phyloP scores from a whole-genome alignment of 1,140 invertebrate genomes.

The Octopus sinensis region DNA sequence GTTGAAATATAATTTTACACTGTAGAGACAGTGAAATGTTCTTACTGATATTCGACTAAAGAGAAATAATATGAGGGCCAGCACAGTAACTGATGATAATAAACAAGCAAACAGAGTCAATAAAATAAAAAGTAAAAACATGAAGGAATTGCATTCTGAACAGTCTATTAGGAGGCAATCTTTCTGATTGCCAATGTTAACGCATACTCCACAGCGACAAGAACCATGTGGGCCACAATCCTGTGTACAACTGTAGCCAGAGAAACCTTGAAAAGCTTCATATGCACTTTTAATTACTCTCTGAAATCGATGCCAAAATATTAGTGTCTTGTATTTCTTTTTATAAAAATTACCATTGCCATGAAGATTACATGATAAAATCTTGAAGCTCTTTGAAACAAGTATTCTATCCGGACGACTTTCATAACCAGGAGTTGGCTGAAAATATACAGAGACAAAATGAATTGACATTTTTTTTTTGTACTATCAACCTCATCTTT shows the following conservation, averaged over 20 bases:
- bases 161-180: slow-evolving; percentile 41
- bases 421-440: slow-evolving; percentile 43
- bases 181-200: slow-evolving; percentile 32
- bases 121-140: slow-evolving; percentile 23
- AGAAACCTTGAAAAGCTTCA: slow-evolving; percentile 27
- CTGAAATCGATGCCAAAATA: slow-evolving; percentile 30
- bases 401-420: slow-evolving; percentile 47
- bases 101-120: background rate
- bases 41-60: background rate
- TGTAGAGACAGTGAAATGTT: background rate
- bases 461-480: too few species aligned
- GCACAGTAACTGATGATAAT: background rate
- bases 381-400: slow-evolving; percentile 23
- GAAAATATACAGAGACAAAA: slow-evolving; percentile 15
- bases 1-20: background rate
- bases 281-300: slow-evolving; percentile 31
- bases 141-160: slow-evolving; percentile 31
- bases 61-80: too few species aligned
- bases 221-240: slow-evolving; percentile 48
- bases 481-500: too few species aligned
- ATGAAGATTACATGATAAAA: slow-evolving; percentile 17
- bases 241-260: slow-evolving; percentile 41
- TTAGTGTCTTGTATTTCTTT: slow-evolving; percentile 24
- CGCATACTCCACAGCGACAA: slow-evolving; percentile 46
- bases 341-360: slow-evolving; percentile 39